Base-by-base conservation (phyloP, 2,113 vertebrate genomes). In the Hirundichthys speculiger region DNA sequence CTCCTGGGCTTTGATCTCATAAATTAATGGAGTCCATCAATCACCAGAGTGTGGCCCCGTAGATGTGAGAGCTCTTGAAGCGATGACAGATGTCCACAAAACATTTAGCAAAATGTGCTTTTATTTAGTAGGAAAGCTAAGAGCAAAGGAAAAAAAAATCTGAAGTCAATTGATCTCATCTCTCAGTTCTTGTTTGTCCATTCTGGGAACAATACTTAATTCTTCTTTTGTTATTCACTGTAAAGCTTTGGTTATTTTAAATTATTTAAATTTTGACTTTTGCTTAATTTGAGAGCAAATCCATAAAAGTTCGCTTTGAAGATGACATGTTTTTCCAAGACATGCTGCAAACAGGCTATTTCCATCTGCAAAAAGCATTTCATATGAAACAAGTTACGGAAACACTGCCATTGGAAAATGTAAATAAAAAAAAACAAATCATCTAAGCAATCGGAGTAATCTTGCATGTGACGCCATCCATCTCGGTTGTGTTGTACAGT, bases 1-100 rank as follows among this genome's bases (percentile, higher is more conserved):
- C 79, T 70, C 42, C 20, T 27, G 56, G 64, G 74, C 84, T 87
- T 84, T 88, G 76, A 88, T 84, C 76, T 75, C 69, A 52, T 69
- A 30, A 58, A 51, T 68, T 79, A 84, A 84, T 75, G 64, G 66
- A 58, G 42, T 70, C 80, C 72, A 85, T 87, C 80, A 79, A 77
- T 83, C 80, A 75, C 53, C 30, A 53, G 40, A 15, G 38, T 71
- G 59, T 41, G 45, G 38, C 56, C 43, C 61, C 55, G 48, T 54
- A 66, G 69, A 48, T 54, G 27, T 63, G 65, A 73, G 53, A 5
- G 54, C 68, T 61, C 38, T 65, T 74, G 54, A 80, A 72, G 64
- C 7, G 2, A 30, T 52, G 66, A 69, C 18, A 69, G 25, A 72
- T 18, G 20, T 22, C 41, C 8, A 45, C 6, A 21, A 24, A 68